Evolutionary conservation across 2,888 invertebrate genomes (phyloP), one percentile per base, ranked within the genome.

Genomic region (Argyresthia goedartella): DNA sequence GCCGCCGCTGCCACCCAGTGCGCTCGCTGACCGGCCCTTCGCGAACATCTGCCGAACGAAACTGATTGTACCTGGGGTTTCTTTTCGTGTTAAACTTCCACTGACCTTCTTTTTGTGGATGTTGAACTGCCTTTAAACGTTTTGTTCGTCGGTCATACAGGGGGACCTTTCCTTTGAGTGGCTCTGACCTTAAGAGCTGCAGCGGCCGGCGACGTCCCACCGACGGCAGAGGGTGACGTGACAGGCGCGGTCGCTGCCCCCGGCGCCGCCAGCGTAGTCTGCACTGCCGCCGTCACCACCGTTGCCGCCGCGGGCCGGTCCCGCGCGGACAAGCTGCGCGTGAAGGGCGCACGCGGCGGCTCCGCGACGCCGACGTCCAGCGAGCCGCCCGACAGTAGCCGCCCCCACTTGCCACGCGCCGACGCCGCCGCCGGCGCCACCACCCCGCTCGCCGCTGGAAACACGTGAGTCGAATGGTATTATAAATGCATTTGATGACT

Each of bases 311-410:
- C 64, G 79, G 81, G 72, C 71, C 84, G 69, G 88, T 67, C 75
- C 57, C 81, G 62, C 10, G 75, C 68, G 59, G 88, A 79, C 58
- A 87, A 64, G 56, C 86, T 81, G 57, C 88, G 73, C 56, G 87
- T 75, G 71, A 88, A 86, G 56, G 88, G 74, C 55, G 81, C 81
- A 58, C 79, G 72, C 52, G 74, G 62, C 8, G 65, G 81, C 65
- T 87, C 75, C 80, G 76, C 78, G n/a, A n/a, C n/a, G 64, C 89
- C 89, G 56, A 92, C 92, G 79, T 93, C 94, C 64, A 93, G 81
- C 77, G 93, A 93, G 60, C 92, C 92, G 66, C 91, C 92, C 67
- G 94, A 93, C 73, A 94, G 87, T 66, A 95, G 88, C 57, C 95
- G 90, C 53, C 95, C 94, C 95, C 95, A 95, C 86, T 94, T 94